phyloP scores from a whole-genome alignment of 2,888 invertebrate genomes.

The Trichopria drosophilae region DNA sequence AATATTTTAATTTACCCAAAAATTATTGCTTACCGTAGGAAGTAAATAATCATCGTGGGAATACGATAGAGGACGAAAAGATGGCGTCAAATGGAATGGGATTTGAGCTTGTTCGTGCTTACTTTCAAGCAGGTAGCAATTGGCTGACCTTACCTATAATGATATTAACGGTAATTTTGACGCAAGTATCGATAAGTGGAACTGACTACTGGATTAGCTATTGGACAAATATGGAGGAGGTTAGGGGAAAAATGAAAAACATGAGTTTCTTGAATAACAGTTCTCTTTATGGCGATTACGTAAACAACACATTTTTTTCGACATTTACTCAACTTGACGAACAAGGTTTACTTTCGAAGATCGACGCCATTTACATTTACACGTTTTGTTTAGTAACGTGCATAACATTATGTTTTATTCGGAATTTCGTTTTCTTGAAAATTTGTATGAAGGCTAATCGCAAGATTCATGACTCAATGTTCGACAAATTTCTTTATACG shows the following conservation, averaged over 20 bases:
- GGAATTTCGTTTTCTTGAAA: conserved; percentile 72
- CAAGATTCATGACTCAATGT: conserved; percentile 80
- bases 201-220: conserved; percentile 76
- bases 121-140: conserved; percentile 63
- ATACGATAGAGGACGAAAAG: too few species aligned
- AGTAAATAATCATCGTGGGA: too few species aligned
- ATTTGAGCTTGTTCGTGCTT: too few species aligned
- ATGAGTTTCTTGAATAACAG: background rate
- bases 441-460: conserved; percentile 76
- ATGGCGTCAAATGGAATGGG: too few species aligned
- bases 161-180: conserved; percentile 61
- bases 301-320: conserved; percentile 32
- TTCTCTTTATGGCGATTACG: too few species aligned
- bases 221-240: conserved; percentile 60
- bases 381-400: conserved; percentile 47
- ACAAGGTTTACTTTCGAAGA: conserved; percentile 37
- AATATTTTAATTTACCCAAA: too few species aligned
- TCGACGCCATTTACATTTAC: conserved; percentile 57
- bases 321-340: conserved; percentile 37
- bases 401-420: conserved; percentile 58
- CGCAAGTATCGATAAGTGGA: conserved; percentile 68
- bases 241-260: conserved; percentile 23
- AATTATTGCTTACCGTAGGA: too few species aligned
- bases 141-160: conserved; percentile 61
- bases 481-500: conserved; percentile 72